Evolutionary conservation across 37 sponge, comb jelly and placozoan genomes (phyloP).

Genomic region (Axinella damicornis): DNA sequence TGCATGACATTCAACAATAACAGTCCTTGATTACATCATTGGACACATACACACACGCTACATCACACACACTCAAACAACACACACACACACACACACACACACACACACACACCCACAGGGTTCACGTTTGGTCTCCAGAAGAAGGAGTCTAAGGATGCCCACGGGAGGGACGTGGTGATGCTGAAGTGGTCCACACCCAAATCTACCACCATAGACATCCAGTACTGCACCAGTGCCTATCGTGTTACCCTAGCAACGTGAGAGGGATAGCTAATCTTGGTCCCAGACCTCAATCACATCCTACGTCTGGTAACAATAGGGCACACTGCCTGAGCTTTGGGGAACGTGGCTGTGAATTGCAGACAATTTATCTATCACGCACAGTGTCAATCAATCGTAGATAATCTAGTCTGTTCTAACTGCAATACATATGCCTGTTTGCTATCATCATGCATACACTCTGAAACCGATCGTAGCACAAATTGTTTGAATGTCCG

Average conservation of each 20-base stretch:
- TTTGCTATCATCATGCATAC: too few relatives aligned
- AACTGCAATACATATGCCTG: too few relatives aligned
- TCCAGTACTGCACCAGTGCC: slow-evolving; percentile 83
- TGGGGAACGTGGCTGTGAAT: too few relatives aligned
- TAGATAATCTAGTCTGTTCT: too few relatives aligned
- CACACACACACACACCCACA: slow-evolving; percentile 21
- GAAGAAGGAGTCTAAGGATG: slow-evolving; percentile 15
- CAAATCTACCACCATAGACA: slow-evolving; percentile 60
- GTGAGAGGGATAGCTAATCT: slow-evolving; percentile 52
- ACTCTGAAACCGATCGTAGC: too few relatives aligned
- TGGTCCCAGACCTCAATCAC: too few relatives aligned
- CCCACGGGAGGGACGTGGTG: slow-evolving; percentile 32
- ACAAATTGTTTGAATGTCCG: too few relatives aligned
- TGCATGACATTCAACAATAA: too few relatives aligned
- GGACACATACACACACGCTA: neutral
- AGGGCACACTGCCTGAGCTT: too few relatives aligned
- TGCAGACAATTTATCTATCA: too few relatives aligned
- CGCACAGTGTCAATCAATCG: too few relatives aligned
- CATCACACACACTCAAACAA: neutral
- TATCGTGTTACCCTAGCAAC: slow-evolving; percentile 85
- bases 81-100: slow-evolving; percentile 21
- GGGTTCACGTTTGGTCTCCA: slow-evolving; percentile 31
- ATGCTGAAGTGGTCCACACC: slow-evolving; percentile 83
- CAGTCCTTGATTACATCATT: neutral
- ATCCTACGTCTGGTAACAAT: too few relatives aligned